A percentile compares a stretch with the other conserved stretches of the same genome.
Conservation (phyloP, 2,888 invertebrate species). For the Lordiphosa andalusiaca region DNA sequence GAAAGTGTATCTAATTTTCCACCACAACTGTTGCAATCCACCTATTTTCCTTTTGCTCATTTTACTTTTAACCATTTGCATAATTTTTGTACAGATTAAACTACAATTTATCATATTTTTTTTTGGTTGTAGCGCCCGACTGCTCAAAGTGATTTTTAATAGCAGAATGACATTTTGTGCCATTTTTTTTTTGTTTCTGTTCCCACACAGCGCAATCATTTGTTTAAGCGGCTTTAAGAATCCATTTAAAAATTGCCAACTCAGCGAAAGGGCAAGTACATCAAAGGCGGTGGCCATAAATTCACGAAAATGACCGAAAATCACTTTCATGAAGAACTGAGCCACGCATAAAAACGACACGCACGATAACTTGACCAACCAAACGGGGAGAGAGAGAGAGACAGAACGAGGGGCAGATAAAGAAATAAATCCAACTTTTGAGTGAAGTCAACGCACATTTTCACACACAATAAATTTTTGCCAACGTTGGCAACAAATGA, state of each 20-base stretch:
- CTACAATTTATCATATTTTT: conserved; percentile 71
- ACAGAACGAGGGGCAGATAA: no score
- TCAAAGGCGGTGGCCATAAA: conserved; percentile 61
- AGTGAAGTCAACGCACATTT: conserved; percentile 72
- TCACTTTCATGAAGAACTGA: conserved; percentile 43
- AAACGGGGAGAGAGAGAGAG: conserved; percentile 10
- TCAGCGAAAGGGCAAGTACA: conserved; percentile 54
- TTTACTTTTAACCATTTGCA: conserved; percentile 57
- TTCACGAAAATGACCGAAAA: conserved; percentile 58
- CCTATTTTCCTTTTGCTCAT: conserved; percentile 19
- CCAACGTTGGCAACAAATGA: conserved; percentile 55
- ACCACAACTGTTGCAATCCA: not conserved
- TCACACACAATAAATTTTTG: conserved; percentile 75
- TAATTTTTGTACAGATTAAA: conserved; percentile 70
- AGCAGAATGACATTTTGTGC: conserved; percentile 46
- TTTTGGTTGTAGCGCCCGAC: conserved; percentile 47
- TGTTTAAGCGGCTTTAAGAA: conserved; percentile 27
- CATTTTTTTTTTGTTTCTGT: conserved; percentile 30
- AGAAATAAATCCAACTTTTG: conserved; percentile 68
- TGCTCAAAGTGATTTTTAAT: conserved; percentile 73
- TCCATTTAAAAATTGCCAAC: conserved; percentile 34
- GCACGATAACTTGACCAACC: conserved; percentile 70
- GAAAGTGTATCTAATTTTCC: not conserved
- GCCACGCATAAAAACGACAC: conserved; percentile 52
- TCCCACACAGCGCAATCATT: conserved; percentile 1